Percentiles rank a stretch among this genome's conserved stretches.
Conservation (phyloP, 1,140 invertebrate genomes). For the Heliconius melpomene region DNA sequence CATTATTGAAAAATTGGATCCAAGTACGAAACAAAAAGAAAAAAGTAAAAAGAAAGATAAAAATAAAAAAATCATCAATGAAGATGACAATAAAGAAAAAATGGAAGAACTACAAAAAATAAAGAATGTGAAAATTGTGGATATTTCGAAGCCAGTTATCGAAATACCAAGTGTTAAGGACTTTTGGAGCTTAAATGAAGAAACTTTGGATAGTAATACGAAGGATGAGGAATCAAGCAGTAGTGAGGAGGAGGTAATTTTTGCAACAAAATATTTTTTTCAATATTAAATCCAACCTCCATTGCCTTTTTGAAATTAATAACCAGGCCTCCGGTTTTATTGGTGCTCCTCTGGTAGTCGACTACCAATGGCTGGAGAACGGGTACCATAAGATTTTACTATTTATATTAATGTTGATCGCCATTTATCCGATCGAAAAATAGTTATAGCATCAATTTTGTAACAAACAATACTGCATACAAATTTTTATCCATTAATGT, state of each 20-base stretch:
- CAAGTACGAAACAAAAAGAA: background rate
- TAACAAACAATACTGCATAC: no score
- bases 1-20: background rate
- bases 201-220: slow-evolving; percentile 41
- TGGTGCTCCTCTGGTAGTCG: no score
- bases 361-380: no score
- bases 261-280: no score
- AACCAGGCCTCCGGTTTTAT: no score
- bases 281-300: no score
- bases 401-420: no score
- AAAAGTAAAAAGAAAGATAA: slow-evolving; percentile 42
- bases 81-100: slow-evolving; percentile 30
- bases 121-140: slow-evolving; percentile 48
- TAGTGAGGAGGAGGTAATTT: slow-evolving; percentile 70
- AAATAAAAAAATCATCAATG: slow-evolving; percentile 41
- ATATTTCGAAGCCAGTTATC: slow-evolving; percentile 57
- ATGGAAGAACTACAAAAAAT: slow-evolving; percentile 30
- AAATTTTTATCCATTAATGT: no score
- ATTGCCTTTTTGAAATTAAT: no score
- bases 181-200: slow-evolving; percentile 66
- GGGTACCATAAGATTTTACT: no score
- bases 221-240: slow-evolving; percentile 64
- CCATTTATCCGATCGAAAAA: no score
- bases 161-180: slow-evolving; percentile 72
- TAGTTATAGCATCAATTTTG: no score